Percentiles rank a stretch among this genome's conserved stretches.
Evolutionary conservation across 37 sponge, comb jelly and placozoan species (phyloP).

Genomic region (Chondrilla cf. caribensis): DNA sequence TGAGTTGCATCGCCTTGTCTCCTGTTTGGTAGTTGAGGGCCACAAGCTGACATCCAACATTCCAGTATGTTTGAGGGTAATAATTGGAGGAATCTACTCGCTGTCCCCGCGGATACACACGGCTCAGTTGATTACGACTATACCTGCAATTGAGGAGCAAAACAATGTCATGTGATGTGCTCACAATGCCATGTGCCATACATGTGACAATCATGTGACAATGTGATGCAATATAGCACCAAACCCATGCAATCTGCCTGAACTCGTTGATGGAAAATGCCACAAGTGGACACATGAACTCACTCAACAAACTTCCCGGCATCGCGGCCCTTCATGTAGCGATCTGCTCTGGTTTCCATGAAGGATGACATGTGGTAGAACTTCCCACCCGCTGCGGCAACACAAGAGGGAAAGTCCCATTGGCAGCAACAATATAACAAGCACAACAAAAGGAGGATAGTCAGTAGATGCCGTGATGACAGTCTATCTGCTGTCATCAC

Average conservation of each 20-base stretch:
- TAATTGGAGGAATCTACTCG: constrained; percentile 94
- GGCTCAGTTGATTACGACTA: constrained; percentile 69
- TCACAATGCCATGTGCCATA: too few species aligned
- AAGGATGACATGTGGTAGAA: constrained; percentile 96
- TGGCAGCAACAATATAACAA: background rate
- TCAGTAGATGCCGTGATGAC: too few species aligned
- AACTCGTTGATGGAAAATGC: too few species aligned
- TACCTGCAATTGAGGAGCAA: constrained; percentile 29
- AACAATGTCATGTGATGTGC: too few species aligned
- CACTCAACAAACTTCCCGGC: constrained; percentile 63
- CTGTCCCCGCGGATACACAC: constrained; percentile 94
- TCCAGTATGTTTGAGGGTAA: constrained; percentile 93
- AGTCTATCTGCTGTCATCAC: too few species aligned
- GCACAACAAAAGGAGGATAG: too few species aligned
- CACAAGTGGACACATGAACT: too few species aligned
- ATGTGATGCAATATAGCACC: too few species aligned
- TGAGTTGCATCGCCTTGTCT: constrained; percentile 96
- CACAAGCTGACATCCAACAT: constrained; percentile 88
- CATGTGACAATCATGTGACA: too few species aligned
- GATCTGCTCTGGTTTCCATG: constrained; percentile 86
- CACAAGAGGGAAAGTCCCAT: background rate
- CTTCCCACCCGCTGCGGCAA: constrained; percentile 48
- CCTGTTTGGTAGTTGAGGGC: constrained; percentile 98
- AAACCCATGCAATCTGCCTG: too few species aligned
- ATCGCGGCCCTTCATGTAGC: constrained; percentile 51